Percentiles rank a stretch among this genome's conserved stretches.
Conservation (phyloP, 2,888 invertebrate species). For the Oligia fasciuncula region DNA sequence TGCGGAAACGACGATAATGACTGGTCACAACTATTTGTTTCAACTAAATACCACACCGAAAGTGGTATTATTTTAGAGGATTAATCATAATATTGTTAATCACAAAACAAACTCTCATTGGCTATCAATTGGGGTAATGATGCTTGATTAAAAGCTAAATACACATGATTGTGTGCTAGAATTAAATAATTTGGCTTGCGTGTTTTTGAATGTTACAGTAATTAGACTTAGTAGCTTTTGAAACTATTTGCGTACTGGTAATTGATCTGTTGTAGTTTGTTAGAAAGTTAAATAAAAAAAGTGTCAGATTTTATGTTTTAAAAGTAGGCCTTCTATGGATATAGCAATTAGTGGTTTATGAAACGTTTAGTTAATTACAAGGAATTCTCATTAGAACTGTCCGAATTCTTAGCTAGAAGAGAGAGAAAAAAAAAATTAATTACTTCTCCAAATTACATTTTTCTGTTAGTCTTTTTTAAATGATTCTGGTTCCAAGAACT, state of each 20-base stretch:
- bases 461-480: neutral
- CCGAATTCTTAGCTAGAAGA: neutral
- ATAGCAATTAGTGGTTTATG: too few relatives aligned
- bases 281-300: neutral
- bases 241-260: slow-evolving; percentile 2
- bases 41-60: slow-evolving; percentile 12
- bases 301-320: neutral
- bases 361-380: neutral
- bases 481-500: neutral
- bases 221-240: slow-evolving; percentile 3
- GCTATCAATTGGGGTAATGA: slow-evolving; percentile 21
- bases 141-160: slow-evolving; percentile 34
- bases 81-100: slow-evolving; percentile 18
- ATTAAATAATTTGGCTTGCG: slow-evolving; percentile 10
- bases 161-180: neutral
- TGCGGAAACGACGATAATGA: neutral
- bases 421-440: slow-evolving; percentile 1
- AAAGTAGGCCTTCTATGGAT: neutral
- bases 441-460: slow-evolving; percentile 8
- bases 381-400: slow-evolving; percentile 29
- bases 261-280: neutral
- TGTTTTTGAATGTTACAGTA: slow-evolving; percentile 18
- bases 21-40: slow-evolving; percentile 19
- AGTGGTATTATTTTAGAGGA: slow-evolving; percentile 3
- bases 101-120: slow-evolving; percentile 15